These are phyloP conservation scores for Yoshiicerus persimilis DNA, from an alignment of 1,140 invertebrate genomes.

Conservation along the genomic window DNA sequence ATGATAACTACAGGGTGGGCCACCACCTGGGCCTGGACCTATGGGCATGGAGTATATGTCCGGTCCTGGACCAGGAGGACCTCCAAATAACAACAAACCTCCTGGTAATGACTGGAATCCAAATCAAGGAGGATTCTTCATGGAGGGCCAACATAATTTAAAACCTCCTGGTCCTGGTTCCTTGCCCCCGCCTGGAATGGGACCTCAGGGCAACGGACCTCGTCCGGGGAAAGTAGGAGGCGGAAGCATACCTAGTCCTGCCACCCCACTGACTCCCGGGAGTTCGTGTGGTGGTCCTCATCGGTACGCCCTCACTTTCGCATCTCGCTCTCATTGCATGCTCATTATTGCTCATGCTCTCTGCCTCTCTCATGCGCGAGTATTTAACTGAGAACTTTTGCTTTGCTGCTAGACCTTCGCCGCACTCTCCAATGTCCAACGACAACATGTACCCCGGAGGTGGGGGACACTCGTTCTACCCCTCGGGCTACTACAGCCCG, in stretches of 20 bases:
- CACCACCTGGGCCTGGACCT: conserved; percentile 29
- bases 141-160: conserved; percentile 45
- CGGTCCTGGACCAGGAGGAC: conserved; percentile 28
- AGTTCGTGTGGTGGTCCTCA: conserved; percentile 48
- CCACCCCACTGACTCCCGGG: conserved; percentile 46
- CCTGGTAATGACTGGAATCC: conserved; percentile 47
- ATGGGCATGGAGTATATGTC: conserved; percentile 44
- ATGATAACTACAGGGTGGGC: conserved; percentile 32
- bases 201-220: conserved; percentile 50
- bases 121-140: conserved; percentile 42
- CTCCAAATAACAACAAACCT: conserved; percentile 36
- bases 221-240: conserved; percentile 45
- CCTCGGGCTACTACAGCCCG: conserved; percentile 47
- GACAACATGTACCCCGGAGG: conserved; percentile 44
- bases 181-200: conserved; percentile 48
- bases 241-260: conserved; percentile 50
- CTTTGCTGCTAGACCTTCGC: conserved; percentile 41
- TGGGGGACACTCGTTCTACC: conserved; percentile 42
- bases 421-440: conserved; percentile 44
- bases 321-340: too few relatives aligned
- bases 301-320: conserved; percentile 18
- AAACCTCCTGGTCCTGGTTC: conserved; percentile 45
- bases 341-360: too few relatives aligned
- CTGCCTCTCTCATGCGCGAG: background rate
- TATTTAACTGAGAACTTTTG: background rate